phyloP scores from a whole-genome alignment of 2,888 invertebrate species.

The Opisthograptis luteolata region DNA sequence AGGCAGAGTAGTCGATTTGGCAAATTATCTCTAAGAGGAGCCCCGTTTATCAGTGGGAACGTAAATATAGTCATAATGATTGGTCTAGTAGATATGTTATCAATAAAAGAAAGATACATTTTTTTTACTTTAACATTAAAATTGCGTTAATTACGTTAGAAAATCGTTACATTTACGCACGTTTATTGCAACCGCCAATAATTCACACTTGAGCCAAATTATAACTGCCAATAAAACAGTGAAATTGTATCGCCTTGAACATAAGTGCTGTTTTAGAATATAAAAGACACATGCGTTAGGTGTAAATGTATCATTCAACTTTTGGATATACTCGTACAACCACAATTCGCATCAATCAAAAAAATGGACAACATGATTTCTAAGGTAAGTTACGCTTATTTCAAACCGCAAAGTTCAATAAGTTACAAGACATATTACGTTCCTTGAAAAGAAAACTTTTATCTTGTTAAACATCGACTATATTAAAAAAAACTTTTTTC shows the following conservation, averaged over 20 bases:
- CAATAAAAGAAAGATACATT: no score
- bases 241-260: constrained; percentile 8
- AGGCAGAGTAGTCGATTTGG: no score
- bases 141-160: neutral
- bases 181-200: neutral
- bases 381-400: constrained; percentile 8
- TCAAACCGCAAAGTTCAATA: neutral
- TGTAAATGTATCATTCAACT: constrained; percentile 11
- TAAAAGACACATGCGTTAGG: constrained; percentile 1
- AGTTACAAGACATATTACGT: no score
- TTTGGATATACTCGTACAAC: no score
- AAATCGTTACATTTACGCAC: neutral
- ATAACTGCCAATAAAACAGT: constrained; percentile 11
- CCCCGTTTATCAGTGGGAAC: no score
- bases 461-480: no score
- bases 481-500: no score
- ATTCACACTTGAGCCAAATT: neutral
- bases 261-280: constrained; percentile 5
- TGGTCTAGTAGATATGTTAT: no score
- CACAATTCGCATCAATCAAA: neutral
- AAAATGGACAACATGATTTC: constrained; percentile 7
- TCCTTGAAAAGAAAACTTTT: no score
- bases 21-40: no score
- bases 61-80: no score
- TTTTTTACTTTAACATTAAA: no score